Evolutionary conservation across 2,113 vertebrate species (phyloP), one percentile per base, ranked within the genome.

Genomic region (Edolisoma coerulescens): DNA sequence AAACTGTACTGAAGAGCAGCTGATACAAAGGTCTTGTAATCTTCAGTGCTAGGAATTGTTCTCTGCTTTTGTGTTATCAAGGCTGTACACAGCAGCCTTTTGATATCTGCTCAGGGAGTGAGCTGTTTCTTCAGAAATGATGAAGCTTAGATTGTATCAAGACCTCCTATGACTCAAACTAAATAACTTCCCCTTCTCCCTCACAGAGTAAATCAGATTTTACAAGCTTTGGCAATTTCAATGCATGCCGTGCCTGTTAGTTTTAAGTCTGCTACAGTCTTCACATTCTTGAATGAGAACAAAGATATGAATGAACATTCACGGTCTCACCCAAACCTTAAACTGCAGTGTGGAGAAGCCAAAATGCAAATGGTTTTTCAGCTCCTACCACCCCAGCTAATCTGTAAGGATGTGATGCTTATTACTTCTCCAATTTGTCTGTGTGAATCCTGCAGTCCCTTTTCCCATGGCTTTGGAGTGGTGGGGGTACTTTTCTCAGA

Each of bases 101-200:
- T 95, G 78, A 93, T 92, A 84, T 26, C 77, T 6, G 1, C 87
- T 60, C 83, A 90, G 80, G 80, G 84, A 96, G 37, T 70, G 88
- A 95, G 63, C 64, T 86, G 42, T 92, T 89, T 86, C 64, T 90
- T 89, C 39, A 60, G 76, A 87, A 79, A 80, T 56, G 73, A 71
- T 90, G 91, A 95, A 90, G 84, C 88, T 93, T 81, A 95, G 95
- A 95, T 95, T 78, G 8, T 84, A 95, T 95, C 93, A 59, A 90
- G 69, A 67, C 56, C 71, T 95, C 76, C 84, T 89, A 71, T 63
- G 76, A 89, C 60, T 95, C 94, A 89, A 92, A 70, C 71, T 69
- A 81, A 93, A 78, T 81, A 35, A 93, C 71, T 92, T 94, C 56
- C 23, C 45, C 41, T 56, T 91, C 37, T 50, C 39, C 19, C 42